phyloP scores from a whole-genome alignment of 2,888 invertebrate genomes.

The Nysson spinosus region DNA sequence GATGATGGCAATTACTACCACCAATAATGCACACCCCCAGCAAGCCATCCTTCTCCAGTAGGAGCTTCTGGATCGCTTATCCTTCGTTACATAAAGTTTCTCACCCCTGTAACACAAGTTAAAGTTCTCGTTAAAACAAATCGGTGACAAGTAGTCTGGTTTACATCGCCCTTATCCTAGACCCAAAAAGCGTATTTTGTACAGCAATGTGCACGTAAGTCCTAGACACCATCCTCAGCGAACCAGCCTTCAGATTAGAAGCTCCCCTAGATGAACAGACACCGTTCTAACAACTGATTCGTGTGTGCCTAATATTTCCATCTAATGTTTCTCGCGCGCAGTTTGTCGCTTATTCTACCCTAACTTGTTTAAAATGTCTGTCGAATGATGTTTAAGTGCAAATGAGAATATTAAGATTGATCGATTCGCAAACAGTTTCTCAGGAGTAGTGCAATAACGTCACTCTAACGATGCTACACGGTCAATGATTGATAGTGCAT shows the following conservation, averaged over 20 bases:
- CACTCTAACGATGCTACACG: neutral
- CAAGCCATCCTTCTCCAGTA: constrained; percentile 82
- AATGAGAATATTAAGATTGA: neutral
- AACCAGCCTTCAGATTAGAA: constrained; percentile 68
- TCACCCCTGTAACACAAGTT: constrained; percentile 84
- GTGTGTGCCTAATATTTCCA: constrained; percentile 27
- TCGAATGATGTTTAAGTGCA: too few species aligned
- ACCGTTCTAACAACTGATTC: constrained; percentile 39
- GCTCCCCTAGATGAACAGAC: constrained; percentile 60
- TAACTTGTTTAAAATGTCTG: constrained; percentile 4
- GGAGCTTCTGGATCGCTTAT: constrained; percentile 85
- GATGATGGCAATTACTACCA: constrained; percentile 83
- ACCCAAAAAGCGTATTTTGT: constrained; percentile 69
- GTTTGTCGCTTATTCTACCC: constrained; percentile 8
- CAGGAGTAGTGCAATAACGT: too few species aligned
- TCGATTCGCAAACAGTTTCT: too few species aligned
- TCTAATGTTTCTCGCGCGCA: constrained; percentile 12
- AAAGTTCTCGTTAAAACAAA: constrained; percentile 24
- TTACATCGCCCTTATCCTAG: constrained; percentile 44
- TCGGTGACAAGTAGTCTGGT: neutral
- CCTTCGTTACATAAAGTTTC: constrained; percentile 89
- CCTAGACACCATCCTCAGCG: constrained; percentile 59
- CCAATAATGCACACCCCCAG: constrained; percentile 84
- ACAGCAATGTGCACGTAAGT: constrained; percentile 68
- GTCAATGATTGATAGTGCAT: too few species aligned